phyloP scores from a whole-genome alignment of 2,888 invertebrate genomes.

The Platycheirus albimanus region DNA sequence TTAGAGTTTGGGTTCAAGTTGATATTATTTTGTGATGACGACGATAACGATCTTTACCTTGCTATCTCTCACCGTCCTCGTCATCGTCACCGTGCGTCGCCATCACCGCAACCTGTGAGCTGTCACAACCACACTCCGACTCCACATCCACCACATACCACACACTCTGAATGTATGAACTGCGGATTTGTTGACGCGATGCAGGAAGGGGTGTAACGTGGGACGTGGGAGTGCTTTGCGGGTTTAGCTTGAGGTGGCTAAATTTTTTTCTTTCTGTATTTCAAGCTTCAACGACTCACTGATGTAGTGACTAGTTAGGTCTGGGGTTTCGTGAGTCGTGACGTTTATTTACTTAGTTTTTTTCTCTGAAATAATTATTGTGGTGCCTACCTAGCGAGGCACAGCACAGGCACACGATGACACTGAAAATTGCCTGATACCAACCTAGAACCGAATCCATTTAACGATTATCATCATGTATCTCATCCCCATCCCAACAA shows the following conservation, averaged over 20 bases:
- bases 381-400: too few relatives aligned
- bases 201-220: not conserved
- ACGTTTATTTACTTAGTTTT: conserved; percentile 62
- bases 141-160: too few relatives aligned
- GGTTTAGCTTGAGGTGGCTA: conserved; percentile 52
- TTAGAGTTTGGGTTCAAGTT: conserved; percentile 7
- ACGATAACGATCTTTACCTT: conserved; percentile 20
- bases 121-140: not conserved
- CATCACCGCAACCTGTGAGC: too few relatives aligned
- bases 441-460: conserved; percentile 30
- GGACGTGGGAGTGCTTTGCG: not conserved
- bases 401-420: conserved; percentile 57
- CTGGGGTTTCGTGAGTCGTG: too few relatives aligned
- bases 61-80: not conserved
- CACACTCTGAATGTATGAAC: not conserved
- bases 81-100: too few relatives aligned
- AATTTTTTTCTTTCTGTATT: too few relatives aligned
- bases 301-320: too few relatives aligned
- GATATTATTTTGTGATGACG: not conserved
- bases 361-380: conserved; percentile 2
- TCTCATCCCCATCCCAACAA: not conserved
- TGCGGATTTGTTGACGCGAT: not conserved
- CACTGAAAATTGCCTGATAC: conserved; percentile 67
- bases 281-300: too few relatives aligned
- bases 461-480: conserved; percentile 27